Conservation (phyloP, 1,140 invertebrate species). For the Drosophila pachea region DNA sequence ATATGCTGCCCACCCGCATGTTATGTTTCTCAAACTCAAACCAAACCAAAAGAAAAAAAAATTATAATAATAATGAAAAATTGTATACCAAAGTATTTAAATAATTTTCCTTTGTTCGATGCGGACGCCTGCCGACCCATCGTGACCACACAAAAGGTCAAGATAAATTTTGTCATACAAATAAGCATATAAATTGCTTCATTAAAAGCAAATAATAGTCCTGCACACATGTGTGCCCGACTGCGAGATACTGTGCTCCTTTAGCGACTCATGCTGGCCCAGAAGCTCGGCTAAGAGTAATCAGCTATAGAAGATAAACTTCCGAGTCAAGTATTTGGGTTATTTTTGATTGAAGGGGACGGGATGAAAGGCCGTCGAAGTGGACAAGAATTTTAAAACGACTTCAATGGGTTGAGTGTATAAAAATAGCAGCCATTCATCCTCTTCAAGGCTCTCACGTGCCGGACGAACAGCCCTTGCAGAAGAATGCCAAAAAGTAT, state of each 20-base stretch:
- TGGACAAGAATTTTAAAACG: background rate
- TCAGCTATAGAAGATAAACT: too few relatives aligned
- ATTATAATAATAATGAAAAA: background rate
- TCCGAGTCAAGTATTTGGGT: too few relatives aligned
- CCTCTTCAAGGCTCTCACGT: background rate
- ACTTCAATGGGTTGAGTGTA: background rate
- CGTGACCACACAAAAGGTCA: slow-evolving; percentile 17
- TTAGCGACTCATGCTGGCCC: background rate
- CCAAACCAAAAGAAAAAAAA: too few relatives aligned
- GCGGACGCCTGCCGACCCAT: slow-evolving; percentile 23
- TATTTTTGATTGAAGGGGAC: too few relatives aligned
- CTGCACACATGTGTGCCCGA: background rate
- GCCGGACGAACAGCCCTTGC: background rate
- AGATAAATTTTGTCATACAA: slow-evolving; percentile 14
- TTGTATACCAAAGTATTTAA: slow-evolving; percentile 43
- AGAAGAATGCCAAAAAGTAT: slow-evolving; percentile 8
- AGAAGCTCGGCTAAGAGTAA: too few relatives aligned
- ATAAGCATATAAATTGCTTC: slow-evolving; percentile 38
- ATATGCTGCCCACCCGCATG: slow-evolving; percentile 20
- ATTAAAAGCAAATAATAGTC: slow-evolving; percentile 5
- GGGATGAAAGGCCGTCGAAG: too few relatives aligned
- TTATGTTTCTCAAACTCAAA: slow-evolving; percentile 8
- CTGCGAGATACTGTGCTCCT: background rate
- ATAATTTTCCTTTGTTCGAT: slow-evolving; percentile 31
- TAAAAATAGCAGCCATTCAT: background rate